phyloP scores from a whole-genome alignment of 2,797 vertebrate species.

The Acanthiza pusilla region DNA sequence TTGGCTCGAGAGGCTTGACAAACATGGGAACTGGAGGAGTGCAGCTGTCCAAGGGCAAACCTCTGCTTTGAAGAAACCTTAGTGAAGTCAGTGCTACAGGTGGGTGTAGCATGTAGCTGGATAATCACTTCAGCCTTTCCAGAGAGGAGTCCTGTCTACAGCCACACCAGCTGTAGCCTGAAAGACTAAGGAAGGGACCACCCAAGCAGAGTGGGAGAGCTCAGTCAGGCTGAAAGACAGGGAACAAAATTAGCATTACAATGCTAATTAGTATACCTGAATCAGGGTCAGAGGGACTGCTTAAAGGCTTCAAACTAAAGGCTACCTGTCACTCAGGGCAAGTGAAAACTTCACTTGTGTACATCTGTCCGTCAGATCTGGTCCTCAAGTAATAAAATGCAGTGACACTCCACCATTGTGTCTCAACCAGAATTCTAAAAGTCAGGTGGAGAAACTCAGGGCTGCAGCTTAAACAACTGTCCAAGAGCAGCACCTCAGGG shows the following conservation, averaged over 20 bases:
- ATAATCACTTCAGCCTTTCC: neutral
- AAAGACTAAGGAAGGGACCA: neutral
- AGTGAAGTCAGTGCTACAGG: neutral
- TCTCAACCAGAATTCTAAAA: neutral
- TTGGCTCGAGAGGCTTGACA: neutral
- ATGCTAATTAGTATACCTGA: neutral
- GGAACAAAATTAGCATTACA: neutral
- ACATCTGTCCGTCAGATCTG: neutral
- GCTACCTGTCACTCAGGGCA: neutral
- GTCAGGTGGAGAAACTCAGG: neutral
- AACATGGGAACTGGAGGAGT: neutral
- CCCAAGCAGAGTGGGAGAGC: neutral
- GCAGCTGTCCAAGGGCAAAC: neutral
- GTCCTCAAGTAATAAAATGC: neutral
- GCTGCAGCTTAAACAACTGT: neutral
- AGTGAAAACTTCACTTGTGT: neutral
- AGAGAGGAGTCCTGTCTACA: neutral
- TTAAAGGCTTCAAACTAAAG: neutral
- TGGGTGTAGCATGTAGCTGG: neutral
- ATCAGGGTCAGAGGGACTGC: neutral
- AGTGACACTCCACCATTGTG: neutral
- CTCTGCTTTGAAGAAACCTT: neutral
- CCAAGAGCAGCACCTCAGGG: neutral
- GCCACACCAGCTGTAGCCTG: neutral
- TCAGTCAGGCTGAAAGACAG: neutral